Conservation (phyloP, 2,888 invertebrate genomes). For the Heterodera filipjevi region DNA sequence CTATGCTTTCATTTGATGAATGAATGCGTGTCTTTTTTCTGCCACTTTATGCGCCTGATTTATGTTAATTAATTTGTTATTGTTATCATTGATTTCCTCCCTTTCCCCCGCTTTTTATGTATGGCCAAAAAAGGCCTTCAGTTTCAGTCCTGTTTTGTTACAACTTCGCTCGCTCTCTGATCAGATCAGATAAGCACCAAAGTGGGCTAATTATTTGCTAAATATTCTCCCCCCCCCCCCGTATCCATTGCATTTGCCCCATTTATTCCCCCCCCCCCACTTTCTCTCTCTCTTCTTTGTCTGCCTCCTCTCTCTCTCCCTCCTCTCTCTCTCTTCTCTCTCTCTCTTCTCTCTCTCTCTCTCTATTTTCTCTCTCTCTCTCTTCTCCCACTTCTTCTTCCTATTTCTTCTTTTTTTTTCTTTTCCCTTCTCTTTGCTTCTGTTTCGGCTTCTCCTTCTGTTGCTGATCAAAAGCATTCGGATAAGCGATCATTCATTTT, state of each 20-base stretch:
- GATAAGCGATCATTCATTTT: background rate
- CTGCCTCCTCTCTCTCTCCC: too few species aligned
- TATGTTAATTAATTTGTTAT: too few species aligned
- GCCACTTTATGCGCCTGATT: too few species aligned
- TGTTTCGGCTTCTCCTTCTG: too few species aligned
- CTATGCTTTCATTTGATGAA: background rate
- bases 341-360: background rate
- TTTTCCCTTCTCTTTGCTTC: background rate
- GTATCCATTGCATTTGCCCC: background rate
- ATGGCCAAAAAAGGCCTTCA: too few species aligned
- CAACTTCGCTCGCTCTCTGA: background rate
- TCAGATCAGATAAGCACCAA: conserved; percentile 5
- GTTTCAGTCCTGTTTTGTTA: background rate
- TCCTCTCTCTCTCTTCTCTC: background rate
- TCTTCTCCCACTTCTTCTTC: background rate
- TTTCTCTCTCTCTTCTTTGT: too few species aligned
- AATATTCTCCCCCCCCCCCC: background rate
- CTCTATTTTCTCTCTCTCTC: background rate
- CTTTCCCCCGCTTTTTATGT: too few species aligned
- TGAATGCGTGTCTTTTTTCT: background rate
- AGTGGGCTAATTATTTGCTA: background rate
- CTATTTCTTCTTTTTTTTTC: background rate
- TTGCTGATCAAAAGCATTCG: conserved; percentile 9
- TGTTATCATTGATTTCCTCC: too few species aligned
- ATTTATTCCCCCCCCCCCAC: background rate